These are phyloP conservation scores for Knipowitschia caucasica DNA, from an alignment of 2,797 vertebrate genomes.

Conservation along the genomic window DNA sequence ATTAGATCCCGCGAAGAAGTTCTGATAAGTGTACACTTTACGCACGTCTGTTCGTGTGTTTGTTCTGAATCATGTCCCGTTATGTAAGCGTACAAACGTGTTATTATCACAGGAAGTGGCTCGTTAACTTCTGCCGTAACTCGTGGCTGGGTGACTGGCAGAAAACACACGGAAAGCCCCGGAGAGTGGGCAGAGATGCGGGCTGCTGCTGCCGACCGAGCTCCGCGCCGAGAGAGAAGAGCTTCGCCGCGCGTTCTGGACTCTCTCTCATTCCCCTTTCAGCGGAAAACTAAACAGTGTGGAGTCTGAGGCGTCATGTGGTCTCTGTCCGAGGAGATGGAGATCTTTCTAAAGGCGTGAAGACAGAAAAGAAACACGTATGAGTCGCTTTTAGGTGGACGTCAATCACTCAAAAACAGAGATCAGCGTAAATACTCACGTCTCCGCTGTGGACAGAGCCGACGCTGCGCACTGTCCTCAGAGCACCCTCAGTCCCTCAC, in stretches of 20 bases:
- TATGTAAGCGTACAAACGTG: not conserved
- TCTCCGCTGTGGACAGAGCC: conserved; percentile 42
- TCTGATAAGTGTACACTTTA: conserved; percentile 27
- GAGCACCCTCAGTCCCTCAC: conserved; percentile 6
- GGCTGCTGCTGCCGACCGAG: conserved; percentile 51
- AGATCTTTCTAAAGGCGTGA: conserved; percentile 37
- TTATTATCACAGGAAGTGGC: not conserved
- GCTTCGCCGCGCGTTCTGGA: conserved; percentile 24
- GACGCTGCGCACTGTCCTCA: conserved; percentile 25
- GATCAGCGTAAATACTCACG: conserved; percentile 55
- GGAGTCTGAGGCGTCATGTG: conserved; percentile 46
- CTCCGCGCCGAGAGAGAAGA: conserved; percentile 65
- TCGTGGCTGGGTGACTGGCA: conserved; percentile 48
- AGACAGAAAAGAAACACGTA: conserved; percentile 63
- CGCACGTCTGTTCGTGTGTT: conserved; percentile 21
- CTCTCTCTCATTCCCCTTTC: conserved; percentile 45
- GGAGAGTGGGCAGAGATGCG: conserved; percentile 46
- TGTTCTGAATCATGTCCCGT: conserved; percentile 28
- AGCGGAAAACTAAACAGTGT: conserved; percentile 29
- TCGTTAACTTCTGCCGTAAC: conserved; percentile 56
- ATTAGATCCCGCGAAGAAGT: conserved; percentile 44
- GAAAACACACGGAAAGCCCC: conserved; percentile 35
- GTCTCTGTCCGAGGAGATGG: conserved; percentile 36
- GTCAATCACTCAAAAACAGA: conserved; percentile 65
- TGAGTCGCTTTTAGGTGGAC: conserved; percentile 54